phyloP scores from a whole-genome alignment of 2,113 vertebrate genomes.

The Aviceda subcristata region DNA sequence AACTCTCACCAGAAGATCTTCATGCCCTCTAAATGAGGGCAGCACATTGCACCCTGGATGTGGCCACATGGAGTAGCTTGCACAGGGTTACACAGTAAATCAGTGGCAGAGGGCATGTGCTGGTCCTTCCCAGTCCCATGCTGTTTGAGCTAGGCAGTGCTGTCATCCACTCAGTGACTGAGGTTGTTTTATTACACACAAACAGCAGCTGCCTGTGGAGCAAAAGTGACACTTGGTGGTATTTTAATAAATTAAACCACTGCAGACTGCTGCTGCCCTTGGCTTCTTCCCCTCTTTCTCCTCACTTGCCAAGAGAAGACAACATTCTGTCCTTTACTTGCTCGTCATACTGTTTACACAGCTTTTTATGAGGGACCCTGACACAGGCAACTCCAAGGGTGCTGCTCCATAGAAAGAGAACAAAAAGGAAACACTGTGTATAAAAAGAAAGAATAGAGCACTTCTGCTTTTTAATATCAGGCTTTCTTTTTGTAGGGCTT shows the following conservation, averaged over 20 bases:
- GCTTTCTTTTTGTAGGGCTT: neutral
- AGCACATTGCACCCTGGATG: neutral
- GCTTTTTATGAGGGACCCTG: neutral
- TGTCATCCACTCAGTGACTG: neutral
- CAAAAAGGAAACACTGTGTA: neutral
- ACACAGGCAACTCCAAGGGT: neutral
- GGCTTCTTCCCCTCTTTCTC: neutral
- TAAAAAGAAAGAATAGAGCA: neutral
- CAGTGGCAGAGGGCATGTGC: neutral
- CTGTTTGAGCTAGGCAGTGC: neutral
- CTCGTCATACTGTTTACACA: neutral
- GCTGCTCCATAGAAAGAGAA: neutral
- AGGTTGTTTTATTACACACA: constrained; percentile 15
- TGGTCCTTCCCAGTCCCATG: neutral
- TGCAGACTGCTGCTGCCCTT: constrained; percentile 29
- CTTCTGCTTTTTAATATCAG: neutral
- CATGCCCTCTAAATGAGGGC: neutral
- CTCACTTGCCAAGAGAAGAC: constrained; percentile 26
- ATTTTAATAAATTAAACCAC: constrained; percentile 50
- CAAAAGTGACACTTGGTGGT: constrained; percentile 48
- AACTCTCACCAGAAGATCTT: neutral
- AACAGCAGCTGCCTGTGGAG: constrained; percentile 29
- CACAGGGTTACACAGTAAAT: neutral
- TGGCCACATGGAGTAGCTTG: neutral
- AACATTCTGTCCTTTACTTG: neutral